phyloP scores from a whole-genome alignment of 2,888 invertebrate genomes.

The Campoplex nolae region DNA sequence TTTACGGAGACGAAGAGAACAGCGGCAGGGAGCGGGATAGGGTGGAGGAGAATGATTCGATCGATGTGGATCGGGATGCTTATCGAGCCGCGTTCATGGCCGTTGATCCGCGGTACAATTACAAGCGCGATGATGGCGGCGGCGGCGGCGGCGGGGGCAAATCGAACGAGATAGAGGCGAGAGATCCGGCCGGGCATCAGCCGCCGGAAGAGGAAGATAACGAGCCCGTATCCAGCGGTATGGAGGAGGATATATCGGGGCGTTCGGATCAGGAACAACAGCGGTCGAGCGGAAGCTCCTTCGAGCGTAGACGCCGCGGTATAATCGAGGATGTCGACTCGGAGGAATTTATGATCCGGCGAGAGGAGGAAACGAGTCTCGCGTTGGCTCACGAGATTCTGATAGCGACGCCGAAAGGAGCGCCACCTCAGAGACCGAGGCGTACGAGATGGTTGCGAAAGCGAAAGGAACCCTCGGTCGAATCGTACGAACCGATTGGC shows the following conservation, averaged over 20 bases:
- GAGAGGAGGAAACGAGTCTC: constrained; percentile 93
- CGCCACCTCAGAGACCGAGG: constrained; percentile 79
- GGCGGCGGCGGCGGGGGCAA: background rate
- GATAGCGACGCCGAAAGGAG: constrained; percentile 78
- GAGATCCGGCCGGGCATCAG: background rate
- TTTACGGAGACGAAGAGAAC: constrained; percentile 74
- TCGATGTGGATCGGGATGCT: constrained; percentile 55
- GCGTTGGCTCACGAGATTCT: constrained; percentile 86
- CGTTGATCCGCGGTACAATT: constrained; percentile 64
- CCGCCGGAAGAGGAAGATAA: constrained; percentile 65
- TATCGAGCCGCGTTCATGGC: constrained; percentile 68
- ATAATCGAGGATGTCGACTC: constrained; percentile 94
- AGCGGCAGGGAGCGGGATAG: constrained; percentile 19
- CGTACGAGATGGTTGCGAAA: constrained; percentile 78
- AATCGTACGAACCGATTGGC: constrained; percentile 73
- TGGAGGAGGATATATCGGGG: constrained; percentile 76
- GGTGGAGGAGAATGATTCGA: constrained; percentile 8
- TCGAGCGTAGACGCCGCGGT: constrained; percentile 86
- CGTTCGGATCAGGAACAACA: constrained; percentile 85
- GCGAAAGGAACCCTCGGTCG: constrained; percentile 77
- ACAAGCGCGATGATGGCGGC: background rate
- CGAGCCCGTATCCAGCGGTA: constrained; percentile 72
- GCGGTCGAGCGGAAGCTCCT: constrained; percentile 88
- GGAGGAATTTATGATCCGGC: constrained; percentile 94
- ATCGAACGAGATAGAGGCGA: background rate